phyloP scores from a whole-genome alignment of 1,140 invertebrate genomes.

The Drosophila nannoptera region DNA sequence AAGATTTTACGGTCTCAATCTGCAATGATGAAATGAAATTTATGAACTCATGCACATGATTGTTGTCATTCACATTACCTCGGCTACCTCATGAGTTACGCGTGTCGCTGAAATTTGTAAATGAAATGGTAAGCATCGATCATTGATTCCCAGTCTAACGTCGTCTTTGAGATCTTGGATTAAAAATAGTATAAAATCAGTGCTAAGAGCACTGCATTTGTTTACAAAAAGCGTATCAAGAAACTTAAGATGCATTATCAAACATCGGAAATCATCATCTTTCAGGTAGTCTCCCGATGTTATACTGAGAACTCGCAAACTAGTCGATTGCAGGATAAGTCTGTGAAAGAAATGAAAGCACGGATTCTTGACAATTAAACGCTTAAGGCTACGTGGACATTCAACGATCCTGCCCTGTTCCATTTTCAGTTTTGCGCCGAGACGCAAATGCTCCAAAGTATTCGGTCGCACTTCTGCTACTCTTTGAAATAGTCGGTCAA shows the following conservation, averaged over 20 bases:
- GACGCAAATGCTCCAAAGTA: slow-evolving; percentile 5
- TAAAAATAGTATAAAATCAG: slow-evolving; percentile 13
- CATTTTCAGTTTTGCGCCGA: slow-evolving; percentile 12
- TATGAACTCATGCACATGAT: neutral
- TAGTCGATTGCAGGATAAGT: slow-evolving; percentile 1
- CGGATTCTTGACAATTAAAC: slow-evolving; percentile 19
- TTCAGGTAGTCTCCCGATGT: slow-evolving; percentile 1
- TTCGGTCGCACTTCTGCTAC: slow-evolving; percentile 8
- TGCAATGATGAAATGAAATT: neutral
- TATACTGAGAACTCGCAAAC: slow-evolving; percentile 14
- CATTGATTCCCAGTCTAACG: neutral
- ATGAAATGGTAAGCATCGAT: slow-evolving; percentile 16
- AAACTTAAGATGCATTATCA: slow-evolving; percentile 13
- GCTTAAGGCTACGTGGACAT: neutral
- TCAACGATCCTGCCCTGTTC: slow-evolving; percentile 3
- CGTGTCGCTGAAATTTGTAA: neutral
- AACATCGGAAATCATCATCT: slow-evolving; percentile 7
- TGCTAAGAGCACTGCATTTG: slow-evolving; percentile 2
- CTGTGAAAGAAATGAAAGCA: neutral
- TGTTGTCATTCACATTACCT: neutral
- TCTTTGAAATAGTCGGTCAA: slow-evolving; percentile 18
- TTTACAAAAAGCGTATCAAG: slow-evolving; percentile 15
- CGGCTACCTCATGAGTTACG: neutral
- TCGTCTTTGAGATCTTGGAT: slow-evolving; percentile 11
- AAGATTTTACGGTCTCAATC: neutral